phyloP scores from a whole-genome alignment of 37 sponge, comb jelly and placozoan species.

The Petrosia ficiformis region DNA sequence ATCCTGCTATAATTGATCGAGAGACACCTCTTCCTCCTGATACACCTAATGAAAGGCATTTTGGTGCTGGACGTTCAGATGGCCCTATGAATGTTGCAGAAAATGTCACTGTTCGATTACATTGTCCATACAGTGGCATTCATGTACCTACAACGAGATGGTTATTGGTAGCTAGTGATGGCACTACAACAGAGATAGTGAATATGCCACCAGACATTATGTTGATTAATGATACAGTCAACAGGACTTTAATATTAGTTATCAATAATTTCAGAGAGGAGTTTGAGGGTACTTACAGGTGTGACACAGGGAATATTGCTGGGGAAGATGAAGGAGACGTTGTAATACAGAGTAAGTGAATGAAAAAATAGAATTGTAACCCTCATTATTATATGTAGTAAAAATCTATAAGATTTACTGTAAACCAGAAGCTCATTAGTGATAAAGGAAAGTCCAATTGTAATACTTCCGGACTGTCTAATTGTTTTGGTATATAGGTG shows the following conservation, averaged over 20 bases:
- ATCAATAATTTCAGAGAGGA: background rate
- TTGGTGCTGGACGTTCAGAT: background rate
- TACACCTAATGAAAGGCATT: background rate
- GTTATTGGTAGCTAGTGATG: background rate
- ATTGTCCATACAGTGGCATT: background rate
- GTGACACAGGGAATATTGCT: background rate
- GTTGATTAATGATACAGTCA: background rate
- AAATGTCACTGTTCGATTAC: background rate
- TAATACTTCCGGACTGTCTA: background rate
- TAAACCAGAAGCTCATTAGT: background rate
- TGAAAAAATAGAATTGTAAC: no score
- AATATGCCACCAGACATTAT: background rate
- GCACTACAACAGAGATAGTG: background rate
- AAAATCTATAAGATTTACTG: background rate
- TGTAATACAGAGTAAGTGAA: background rate
- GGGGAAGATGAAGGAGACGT: background rate
- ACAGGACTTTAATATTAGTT: background rate
- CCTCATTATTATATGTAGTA: background rate
- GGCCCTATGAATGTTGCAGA: background rate
- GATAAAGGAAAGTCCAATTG: no score
- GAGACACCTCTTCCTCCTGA: background rate
- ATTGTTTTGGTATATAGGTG: background rate
- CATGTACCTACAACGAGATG: background rate
- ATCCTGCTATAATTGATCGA: constrained; percentile 2
- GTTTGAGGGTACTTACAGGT: constrained; percentile 1